Evolutionary conservation across 2,797 vertebrate species (phyloP).

Genomic region (Acipenser ruthenus): DNA sequence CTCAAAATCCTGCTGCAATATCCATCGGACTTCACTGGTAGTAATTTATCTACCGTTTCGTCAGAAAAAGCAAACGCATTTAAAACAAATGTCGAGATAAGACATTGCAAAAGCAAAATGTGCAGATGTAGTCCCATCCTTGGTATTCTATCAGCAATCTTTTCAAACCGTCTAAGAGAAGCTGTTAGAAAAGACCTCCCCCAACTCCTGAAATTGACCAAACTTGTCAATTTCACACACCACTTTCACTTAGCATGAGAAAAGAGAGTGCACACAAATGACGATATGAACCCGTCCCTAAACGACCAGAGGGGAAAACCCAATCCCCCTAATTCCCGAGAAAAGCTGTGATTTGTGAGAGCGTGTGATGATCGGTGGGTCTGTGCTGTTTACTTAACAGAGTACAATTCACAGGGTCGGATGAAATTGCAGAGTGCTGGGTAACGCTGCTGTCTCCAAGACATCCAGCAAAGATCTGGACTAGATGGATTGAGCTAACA

Average conservation of each 20-base stretch:
- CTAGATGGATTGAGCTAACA: slow-evolving; percentile 32
- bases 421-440: slow-evolving; percentile 30
- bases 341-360: slow-evolving; percentile 54
- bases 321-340: slow-evolving; percentile 50
- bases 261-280: slow-evolving; percentile 35
- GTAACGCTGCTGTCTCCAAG: slow-evolving; percentile 44
- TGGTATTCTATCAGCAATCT: slow-evolving; percentile 47
- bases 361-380: slow-evolving; percentile 42
- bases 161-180: slow-evolving; percentile 21
- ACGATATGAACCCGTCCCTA: slow-evolving; percentile 45
- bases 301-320: slow-evolving; percentile 24
- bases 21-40: slow-evolving; percentile 73
- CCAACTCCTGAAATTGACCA: slow-evolving; percentile 26
- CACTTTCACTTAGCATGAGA: slow-evolving; percentile 19
- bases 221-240: slow-evolving; percentile 39
- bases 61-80: slow-evolving; percentile 71
- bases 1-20: slow-evolving; percentile 87
- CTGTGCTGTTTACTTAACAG: slow-evolving; percentile 47
- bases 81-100: slow-evolving; percentile 58
- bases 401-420: slow-evolving; percentile 42
- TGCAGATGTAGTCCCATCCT: slow-evolving; percentile 45
- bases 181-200: slow-evolving; percentile 12
- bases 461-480: slow-evolving; percentile 30
- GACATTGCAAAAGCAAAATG: slow-evolving; percentile 58
- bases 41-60: slow-evolving; percentile 74